A percentile compares a stretch with the other conserved stretches of the same genome.
phyloP scores from a whole-genome alignment of 2,888 invertebrate genomes.

The Dicyrtoma fusca region DNA sequence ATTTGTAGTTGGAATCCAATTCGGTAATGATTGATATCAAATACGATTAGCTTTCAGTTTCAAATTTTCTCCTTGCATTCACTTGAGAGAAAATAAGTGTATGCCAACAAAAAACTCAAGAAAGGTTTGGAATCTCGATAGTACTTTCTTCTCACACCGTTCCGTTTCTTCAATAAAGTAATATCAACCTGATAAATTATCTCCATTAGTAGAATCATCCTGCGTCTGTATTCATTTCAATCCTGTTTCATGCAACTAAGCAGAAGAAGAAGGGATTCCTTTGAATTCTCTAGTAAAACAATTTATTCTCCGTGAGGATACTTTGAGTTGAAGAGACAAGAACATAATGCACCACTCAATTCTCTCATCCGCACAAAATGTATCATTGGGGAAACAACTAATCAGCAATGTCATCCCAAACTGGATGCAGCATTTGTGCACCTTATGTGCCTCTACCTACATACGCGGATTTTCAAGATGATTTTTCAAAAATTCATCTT shows the following conservation, averaged over 20 bases:
- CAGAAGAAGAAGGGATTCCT: neutral
- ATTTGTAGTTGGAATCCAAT: conserved; percentile 30
- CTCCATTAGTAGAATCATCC: conserved; percentile 22
- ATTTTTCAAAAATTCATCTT: no score
- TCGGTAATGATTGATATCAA: conserved; percentile 13
- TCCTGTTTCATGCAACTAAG: neutral
- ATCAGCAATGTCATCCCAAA: neutral
- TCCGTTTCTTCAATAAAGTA: neutral
- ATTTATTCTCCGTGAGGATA: neutral
- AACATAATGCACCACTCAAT: conserved; percentile 15
- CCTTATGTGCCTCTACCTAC: neutral
- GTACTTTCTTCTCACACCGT: no score
- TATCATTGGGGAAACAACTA: conserved; percentile 1
- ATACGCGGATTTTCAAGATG: no score
- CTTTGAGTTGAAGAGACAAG: neutral
- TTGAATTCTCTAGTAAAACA: conserved; percentile 10
- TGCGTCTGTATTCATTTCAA: neutral
- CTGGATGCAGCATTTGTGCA: neutral
- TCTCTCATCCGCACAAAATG: neutral
- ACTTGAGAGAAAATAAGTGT: no score
- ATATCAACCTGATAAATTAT: conserved; percentile 27
- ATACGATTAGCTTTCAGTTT: conserved; percentile 11
- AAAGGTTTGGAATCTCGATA: no score
- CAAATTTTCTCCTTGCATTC: neutral
- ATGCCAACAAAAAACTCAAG: no score